phyloP scores from a whole-genome alignment of 1,140 invertebrate genomes.

The Drosophila truncata region DNA sequence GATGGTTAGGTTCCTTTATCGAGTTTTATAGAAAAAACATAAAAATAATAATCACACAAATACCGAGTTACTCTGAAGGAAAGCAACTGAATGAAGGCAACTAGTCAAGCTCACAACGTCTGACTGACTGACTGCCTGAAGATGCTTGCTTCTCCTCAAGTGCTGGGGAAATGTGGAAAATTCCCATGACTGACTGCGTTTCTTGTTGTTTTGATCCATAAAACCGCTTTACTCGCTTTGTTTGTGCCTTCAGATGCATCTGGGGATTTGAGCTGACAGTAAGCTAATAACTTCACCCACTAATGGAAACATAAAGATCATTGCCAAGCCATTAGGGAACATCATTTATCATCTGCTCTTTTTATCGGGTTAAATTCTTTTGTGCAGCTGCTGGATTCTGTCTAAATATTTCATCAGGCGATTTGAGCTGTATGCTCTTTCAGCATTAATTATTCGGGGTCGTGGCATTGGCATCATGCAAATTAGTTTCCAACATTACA shows the following conservation, averaged over 20 bases:
- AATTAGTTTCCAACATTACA: slow-evolving; percentile 68
- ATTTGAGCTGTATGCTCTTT: slow-evolving; percentile 8
- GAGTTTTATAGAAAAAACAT: not conserved
- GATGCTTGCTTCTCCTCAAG: not conserved
- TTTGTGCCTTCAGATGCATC: slow-evolving; percentile 33
- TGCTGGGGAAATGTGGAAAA: not conserved
- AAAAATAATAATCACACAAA: not conserved
- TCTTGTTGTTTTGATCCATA: not conserved
- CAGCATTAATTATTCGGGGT: slow-evolving; percentile 56
- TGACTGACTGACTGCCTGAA: slow-evolving; percentile 13
- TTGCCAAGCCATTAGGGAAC: slow-evolving; percentile 32
- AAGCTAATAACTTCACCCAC: slow-evolving; percentile 15
- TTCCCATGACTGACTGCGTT: slow-evolving; percentile 23
- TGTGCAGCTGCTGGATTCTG: slow-evolving; percentile 3
- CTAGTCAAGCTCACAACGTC: not conserved
- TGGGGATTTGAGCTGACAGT: slow-evolving; percentile 23
- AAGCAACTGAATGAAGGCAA: not conserved
- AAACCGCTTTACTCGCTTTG: slow-evolving; percentile 16
- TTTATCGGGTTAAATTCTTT: not conserved
- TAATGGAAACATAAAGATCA: slow-evolving; percentile 45
- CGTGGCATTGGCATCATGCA: slow-evolving; percentile 51
- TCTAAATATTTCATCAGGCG: slow-evolving; percentile 32
- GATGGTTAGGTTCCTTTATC: not conserved
- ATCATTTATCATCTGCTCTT: slow-evolving; percentile 24
- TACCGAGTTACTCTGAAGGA: not conserved